Base-by-base conservation (phyloP, 2,113 vertebrate species). In the Pomatorhinus ruficollis region DNA sequence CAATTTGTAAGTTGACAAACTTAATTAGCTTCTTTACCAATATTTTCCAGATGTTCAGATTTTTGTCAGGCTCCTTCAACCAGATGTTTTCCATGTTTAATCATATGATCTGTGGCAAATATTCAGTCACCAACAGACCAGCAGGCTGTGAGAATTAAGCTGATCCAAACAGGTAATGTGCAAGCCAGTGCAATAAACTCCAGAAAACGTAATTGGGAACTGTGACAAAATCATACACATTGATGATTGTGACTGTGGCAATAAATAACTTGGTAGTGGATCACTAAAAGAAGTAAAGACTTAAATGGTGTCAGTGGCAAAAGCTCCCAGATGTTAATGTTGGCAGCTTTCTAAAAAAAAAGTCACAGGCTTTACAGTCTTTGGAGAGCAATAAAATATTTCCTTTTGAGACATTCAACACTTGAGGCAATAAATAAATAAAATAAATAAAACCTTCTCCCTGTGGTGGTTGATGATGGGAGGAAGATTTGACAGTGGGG, bases 1-100 rank as follows among this genome's bases (percentile, higher is more conserved):
- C 96, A 97, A 98, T 98, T 98, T 98, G 97, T 98, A 95, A 97
- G 85, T 97, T 98, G 97, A 97, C 97, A 97, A 96, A 94, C 93
- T 97, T 98, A 94, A 98, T 98, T 97, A 97, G 49, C 91, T 96
- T 97, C 97, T 97, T 95, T 92, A 97, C 89, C 97, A 98, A 97
- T 98, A 97, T 97, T 97, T 98, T 97, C 97, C 98, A 98, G 97
- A 98, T 98, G 97, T 97, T 91, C 77, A 37, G 74, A 84, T 27
- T 82, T 97, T 95, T 95, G 93, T 89, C 76, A 53, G 93, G 60
- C 83, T 92, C 19, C 90, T 86, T 47, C 70, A 87, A 71, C 68
- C 98, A 98, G 96, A 98, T 98, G 97, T 96, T 97, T 97, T 95
- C 95, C 92, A 86, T 94, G 95, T 93, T 97, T 98, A 94, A 96